Evolutionary conservation across 2,113 vertebrate species (phyloP), one percentile per base, ranked within the genome.

Genomic region (Phyllopteryx taeniolatus): DNA sequence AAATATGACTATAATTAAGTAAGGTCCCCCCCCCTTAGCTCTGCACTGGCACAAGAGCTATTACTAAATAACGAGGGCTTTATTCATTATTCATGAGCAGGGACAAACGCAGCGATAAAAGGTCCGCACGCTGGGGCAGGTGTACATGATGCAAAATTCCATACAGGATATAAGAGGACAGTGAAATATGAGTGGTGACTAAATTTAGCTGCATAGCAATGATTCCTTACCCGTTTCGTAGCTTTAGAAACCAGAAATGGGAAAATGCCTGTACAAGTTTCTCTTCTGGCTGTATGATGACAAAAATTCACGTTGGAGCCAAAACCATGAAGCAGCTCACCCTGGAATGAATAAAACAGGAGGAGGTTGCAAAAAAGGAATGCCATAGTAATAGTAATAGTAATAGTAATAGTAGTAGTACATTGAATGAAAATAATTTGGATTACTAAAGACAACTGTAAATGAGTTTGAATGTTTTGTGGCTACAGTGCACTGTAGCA

Each of bases 1-100:
- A 92, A 91, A 91, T 88, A 90, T 90, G 90, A 91, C 84, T 88
- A 89, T 87, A 86, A 91, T 93, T 90, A 91, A 87, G 76, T 83
- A 62, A 88, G 82, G 87, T 88, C 82, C 12, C 14, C 59, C 31
- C 31, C 83, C 69, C 78, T 69, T 67, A 82, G 77, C 77, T 72
- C 80, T 83, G 78, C 72, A 47, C 72, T 59, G 44, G 75, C 85
- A 83, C 83, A 84, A 76, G 69, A 76, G 81, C 66, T 87, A 64
- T 92, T 85, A 90, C 78, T 89, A 91, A 93, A 92, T 90, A 83
- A 92, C 86, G 82, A 90, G 70, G 20, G 22, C 74, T 68, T 70
- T 91, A 87, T 66, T 47, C 72, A 84, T 93, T 91, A 92, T 93
- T 92, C 79, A 93, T 89, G 79, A 87, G 83, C 63, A 6, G 67